These are phyloP conservation scores for Ptilorrhoa leucosticta DNA, from an alignment of 2,113 vertebrate species.

Conservation along the genomic window DNA sequence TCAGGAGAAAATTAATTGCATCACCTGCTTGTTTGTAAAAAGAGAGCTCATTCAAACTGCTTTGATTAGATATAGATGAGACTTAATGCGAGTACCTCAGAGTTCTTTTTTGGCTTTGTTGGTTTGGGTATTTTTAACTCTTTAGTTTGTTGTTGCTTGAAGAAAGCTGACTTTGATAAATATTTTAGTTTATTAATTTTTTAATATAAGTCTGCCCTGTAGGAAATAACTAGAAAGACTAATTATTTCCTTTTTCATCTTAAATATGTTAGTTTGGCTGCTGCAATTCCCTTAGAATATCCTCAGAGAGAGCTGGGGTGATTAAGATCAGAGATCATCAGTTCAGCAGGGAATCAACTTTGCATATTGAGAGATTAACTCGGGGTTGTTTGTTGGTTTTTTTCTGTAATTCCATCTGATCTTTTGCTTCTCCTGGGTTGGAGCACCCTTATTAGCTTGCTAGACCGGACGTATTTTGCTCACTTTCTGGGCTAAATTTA, in stretches of 20 bases:
- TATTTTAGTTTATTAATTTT: constrained; percentile 3
- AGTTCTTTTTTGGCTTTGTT: neutral
- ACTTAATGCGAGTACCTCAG: rapidly evolving
- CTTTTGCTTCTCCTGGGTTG: neutral
- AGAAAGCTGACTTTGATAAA: neutral
- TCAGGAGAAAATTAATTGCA: constrained; percentile 26
- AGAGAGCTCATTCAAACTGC: neutral
- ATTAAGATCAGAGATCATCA: constrained; percentile 47
- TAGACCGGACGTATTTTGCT: neutral
- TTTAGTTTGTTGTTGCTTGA: neutral
- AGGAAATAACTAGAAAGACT: neutral
- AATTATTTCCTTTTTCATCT: neutral
- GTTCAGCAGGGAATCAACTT: constrained; percentile 32
- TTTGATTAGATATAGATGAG: neutral
- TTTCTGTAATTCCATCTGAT: constrained; percentile 30
- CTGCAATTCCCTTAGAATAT: neutral
- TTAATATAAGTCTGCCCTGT: neutral
- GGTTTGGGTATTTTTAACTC: neutral
- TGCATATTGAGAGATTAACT: constrained; percentile 52
- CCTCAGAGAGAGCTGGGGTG: neutral
- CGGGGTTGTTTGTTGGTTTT: neutral
- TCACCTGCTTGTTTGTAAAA: neutral
- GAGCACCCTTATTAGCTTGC: neutral
- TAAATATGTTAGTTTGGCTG: neutral
- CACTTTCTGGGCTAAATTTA: neutral